phyloP scores from a whole-genome alignment of 2,888 invertebrate genomes.

The Dendrolimus pini region DNA sequence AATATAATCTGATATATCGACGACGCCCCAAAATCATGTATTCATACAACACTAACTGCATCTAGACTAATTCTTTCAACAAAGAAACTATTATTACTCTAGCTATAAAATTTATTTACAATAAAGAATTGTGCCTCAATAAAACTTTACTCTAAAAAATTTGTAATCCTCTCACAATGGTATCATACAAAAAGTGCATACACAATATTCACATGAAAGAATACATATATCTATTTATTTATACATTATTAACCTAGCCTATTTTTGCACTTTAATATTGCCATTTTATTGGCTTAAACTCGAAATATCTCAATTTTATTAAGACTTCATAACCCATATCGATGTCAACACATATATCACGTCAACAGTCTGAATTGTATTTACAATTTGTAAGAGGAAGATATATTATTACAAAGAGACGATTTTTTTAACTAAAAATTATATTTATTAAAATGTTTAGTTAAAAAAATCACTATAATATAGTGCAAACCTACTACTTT shows the following conservation, averaged over 20 bases:
- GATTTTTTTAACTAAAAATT: slow-evolving; percentile 17
- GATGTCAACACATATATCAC: slow-evolving; percentile 42
- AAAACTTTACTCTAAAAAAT: slow-evolving; percentile 54
- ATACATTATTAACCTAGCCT: slow-evolving; percentile 67
- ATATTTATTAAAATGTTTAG: too few relatives aligned
- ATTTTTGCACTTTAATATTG: slow-evolving; percentile 74
- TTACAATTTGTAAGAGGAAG: slow-evolving; percentile 56
- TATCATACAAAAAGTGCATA: slow-evolving; percentile 70
- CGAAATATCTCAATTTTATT: slow-evolving; percentile 73
- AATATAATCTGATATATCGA: slow-evolving; percentile 26
- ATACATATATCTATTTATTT: slow-evolving; percentile 49
- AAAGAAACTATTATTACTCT: slow-evolving; percentile 48
- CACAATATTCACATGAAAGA: slow-evolving; percentile 69
- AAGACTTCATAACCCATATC: slow-evolving; percentile 66
- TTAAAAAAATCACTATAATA: too few relatives aligned
- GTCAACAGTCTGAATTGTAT: slow-evolving; percentile 53
- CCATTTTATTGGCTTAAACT: slow-evolving; percentile 71
- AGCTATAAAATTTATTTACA: slow-evolving; percentile 66
- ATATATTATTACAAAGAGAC: slow-evolving; percentile 58
- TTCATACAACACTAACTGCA: slow-evolving; percentile 21
- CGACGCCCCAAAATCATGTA: slow-evolving; percentile 6
- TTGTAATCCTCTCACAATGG: slow-evolving; percentile 51
- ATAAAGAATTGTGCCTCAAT: slow-evolving; percentile 69
- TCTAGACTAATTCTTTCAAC: slow-evolving; percentile 48
- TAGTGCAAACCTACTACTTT: too few relatives aligned